phyloP scores from a whole-genome alignment of 2,113 vertebrate genomes.

The Oncorhynchus tshawytscha region DNA sequence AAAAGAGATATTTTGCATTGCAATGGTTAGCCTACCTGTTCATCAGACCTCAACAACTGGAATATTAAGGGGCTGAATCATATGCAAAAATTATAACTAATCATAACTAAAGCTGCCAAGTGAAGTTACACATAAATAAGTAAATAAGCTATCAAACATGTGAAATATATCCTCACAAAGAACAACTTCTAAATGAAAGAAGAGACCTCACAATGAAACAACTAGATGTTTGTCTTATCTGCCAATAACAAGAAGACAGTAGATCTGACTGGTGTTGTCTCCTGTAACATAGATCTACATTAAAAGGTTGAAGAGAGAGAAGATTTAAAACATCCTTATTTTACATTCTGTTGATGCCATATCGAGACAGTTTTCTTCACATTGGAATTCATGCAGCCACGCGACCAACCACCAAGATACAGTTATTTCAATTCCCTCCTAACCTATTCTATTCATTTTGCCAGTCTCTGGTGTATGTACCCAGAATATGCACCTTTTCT shows the following conservation, averaged over 20 bases:
- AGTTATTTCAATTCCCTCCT: conserved; percentile 65
- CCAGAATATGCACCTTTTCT: conserved; percentile 64
- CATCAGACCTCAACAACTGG: conserved; percentile 56
- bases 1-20: conserved; percentile 37
- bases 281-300: too few relatives aligned
- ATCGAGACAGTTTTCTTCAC: conserved; percentile 31
- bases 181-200: conserved; percentile 20
- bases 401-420: conserved; percentile 42
- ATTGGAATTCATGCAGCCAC: conserved; percentile 56
- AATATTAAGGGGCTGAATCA: conserved; percentile 18
- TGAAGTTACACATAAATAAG: too few relatives aligned
- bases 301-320: too few relatives aligned
- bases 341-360: conserved; percentile 6
- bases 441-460: conserved; percentile 55
- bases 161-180: too few relatives aligned
- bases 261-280: too few relatives aligned
- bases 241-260: too few relatives aligned
- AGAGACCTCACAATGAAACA: too few relatives aligned
- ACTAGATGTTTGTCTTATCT: too few relatives aligned
- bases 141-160: too few relatives aligned
- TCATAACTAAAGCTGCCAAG: background rate
- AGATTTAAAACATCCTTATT: too few relatives aligned
- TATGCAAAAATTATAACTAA: background rate
- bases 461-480: conserved; percentile 46
- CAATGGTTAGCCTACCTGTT: too few relatives aligned